These are phyloP conservation scores for Macquaria ambigua DNA, from an alignment of 2,113 vertebrate species.

Conservation along the genomic window DNA sequence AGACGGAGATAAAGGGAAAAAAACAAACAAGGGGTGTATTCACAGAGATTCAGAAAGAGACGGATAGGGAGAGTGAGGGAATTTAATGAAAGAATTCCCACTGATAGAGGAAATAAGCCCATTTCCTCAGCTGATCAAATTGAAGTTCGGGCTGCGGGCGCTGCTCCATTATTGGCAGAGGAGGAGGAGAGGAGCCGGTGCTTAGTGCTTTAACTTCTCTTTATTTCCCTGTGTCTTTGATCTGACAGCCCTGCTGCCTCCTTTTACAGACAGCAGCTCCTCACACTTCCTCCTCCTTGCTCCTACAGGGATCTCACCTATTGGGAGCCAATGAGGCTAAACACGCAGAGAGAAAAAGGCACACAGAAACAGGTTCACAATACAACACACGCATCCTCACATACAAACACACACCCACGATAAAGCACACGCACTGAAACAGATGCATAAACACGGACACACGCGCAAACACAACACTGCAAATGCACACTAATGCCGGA, in stretches of 20 bases:
- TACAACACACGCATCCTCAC: constrained; percentile 11
- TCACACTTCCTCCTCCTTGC: constrained; percentile 55
- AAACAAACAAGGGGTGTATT: constrained; percentile 53
- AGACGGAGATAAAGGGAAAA: constrained; percentile 28
- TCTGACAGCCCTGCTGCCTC: constrained; percentile 68
- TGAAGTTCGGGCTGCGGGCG: constrained; percentile 69
- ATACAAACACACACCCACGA: constrained; percentile 8
- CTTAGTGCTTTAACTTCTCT: constrained; percentile 71
- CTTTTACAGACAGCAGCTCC: constrained; percentile 55
- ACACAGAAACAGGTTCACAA: constrained; percentile 11
- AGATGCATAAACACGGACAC: not conserved
- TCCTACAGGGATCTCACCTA: constrained; percentile 54
- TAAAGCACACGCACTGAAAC: not conserved
- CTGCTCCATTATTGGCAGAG: constrained; percentile 71
- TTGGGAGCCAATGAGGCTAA: constrained; percentile 44
- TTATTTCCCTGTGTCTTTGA: constrained; percentile 71
- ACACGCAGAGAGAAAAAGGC: constrained; percentile 27
- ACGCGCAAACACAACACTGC: not conserved
- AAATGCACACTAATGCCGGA: constrained; percentile 17
- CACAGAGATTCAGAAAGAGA: constrained; percentile 48
- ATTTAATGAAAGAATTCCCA: constrained; percentile 77
- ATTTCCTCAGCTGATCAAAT: constrained; percentile 79
- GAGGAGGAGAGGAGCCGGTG: constrained; percentile 56
- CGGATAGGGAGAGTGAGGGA: constrained; percentile 31
- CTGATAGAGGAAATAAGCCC: constrained; percentile 61